phyloP scores from a whole-genome alignment of 2,888 invertebrate species.

The Xestia ashworthii region DNA sequence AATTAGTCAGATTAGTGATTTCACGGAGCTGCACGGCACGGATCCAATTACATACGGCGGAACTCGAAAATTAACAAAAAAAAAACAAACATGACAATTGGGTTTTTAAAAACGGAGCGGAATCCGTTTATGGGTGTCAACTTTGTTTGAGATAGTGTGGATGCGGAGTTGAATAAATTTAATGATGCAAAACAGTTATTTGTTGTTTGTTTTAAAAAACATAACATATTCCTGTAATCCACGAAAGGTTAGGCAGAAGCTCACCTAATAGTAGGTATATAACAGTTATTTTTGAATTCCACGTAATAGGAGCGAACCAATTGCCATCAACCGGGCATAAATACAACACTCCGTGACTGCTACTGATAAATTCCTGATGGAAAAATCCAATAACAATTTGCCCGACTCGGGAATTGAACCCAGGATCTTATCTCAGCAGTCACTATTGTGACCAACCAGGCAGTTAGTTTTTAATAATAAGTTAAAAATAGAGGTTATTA shows the following conservation, averaged over 20 bases:
- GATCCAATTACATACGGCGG: conserved; percentile 87
- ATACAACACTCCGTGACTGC: too few relatives aligned
- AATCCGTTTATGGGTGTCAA: conserved; percentile 77
- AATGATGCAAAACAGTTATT: neutral
- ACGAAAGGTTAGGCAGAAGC: too few relatives aligned
- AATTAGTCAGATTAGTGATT: conserved; percentile 91
- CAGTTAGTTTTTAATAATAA: neutral
- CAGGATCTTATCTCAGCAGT: too few relatives aligned
- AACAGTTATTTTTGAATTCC: too few relatives aligned
- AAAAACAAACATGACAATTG: conserved; percentile 84
- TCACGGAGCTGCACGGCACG: conserved; percentile 86
- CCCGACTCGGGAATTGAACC: too few relatives aligned
- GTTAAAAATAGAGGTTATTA: neutral
- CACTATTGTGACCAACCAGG: too few relatives aligned
- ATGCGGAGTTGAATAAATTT: conserved; percentile 63
- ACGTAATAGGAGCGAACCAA: too few relatives aligned
- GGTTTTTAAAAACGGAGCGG: conserved; percentile 80
- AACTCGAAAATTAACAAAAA: conserved; percentile 82
- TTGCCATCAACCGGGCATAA: too few relatives aligned
- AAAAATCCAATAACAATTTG: too few relatives aligned
- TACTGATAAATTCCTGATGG: too few relatives aligned
- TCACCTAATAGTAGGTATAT: too few relatives aligned
- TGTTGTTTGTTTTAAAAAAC: neutral
- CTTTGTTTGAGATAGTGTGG: conserved; percentile 72
- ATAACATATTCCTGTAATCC: too few relatives aligned